Conservation (phyloP, 2,797 vertebrate genomes). For the Paratrypauchen microcephalus region DNA sequence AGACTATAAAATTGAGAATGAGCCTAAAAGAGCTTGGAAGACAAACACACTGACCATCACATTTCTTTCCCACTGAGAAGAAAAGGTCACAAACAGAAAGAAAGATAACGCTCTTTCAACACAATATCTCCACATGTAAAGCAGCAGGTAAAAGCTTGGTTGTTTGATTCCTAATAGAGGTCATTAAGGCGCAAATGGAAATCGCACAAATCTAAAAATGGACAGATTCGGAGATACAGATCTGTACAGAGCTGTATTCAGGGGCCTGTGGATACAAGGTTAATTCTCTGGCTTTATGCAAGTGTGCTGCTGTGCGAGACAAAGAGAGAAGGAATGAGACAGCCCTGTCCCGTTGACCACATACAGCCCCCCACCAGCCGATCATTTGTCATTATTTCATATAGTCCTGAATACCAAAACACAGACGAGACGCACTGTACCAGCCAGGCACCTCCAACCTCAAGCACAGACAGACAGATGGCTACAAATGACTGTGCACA, state of each 20-base stretch:
- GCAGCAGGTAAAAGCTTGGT: constrained; percentile 28
- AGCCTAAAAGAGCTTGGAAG: constrained; percentile 33
- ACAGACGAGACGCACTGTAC: constrained; percentile 38
- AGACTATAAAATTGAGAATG: constrained; percentile 32
- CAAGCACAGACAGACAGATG: constrained; percentile 61
- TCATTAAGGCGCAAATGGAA: constrained; percentile 32
- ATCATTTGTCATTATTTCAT: constrained; percentile 69
- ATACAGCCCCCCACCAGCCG: constrained; percentile 32
- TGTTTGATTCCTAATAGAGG: constrained; percentile 32
- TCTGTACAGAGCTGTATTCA: constrained; percentile 24
- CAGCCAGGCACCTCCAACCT: constrained; percentile 59
- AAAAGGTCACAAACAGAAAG: constrained; percentile 27
- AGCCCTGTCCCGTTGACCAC: constrained; percentile 16
- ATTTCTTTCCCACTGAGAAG: constrained; percentile 7
- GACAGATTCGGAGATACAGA: constrained; percentile 32
- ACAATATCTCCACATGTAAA: constrained; percentile 35
- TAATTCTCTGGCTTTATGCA: constrained; percentile 29
- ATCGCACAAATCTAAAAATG: constrained; percentile 23
- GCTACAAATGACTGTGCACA: too few species aligned
- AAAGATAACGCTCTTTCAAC: constrained; percentile 37
- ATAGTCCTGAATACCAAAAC: constrained; percentile 61
- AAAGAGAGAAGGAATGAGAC: constrained; percentile 47
- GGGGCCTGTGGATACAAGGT: constrained; percentile 29
- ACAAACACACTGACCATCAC: constrained; percentile 30
- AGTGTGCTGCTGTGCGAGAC: constrained; percentile 15